These are phyloP conservation scores for Chrysolina oricalcia DNA, from an alignment of 2,888 invertebrate species.

Conservation along the genomic window DNA sequence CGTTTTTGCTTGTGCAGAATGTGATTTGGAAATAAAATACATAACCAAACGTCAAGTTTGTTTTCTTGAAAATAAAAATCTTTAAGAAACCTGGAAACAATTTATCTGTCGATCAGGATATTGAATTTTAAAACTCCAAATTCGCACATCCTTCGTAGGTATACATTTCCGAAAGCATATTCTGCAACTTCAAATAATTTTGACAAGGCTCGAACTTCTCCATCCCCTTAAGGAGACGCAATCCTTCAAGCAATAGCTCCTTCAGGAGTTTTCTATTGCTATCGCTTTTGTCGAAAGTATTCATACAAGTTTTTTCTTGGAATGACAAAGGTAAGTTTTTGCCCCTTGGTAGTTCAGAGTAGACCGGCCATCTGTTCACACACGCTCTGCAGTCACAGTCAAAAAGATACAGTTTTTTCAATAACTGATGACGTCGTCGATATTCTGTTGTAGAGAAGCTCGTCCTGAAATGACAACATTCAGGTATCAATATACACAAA, in stretches of 20 bases:
- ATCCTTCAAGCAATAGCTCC: constrained; percentile 26
- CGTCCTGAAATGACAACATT: constrained; percentile 14
- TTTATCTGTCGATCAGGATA: too few relatives aligned
- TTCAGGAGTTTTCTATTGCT: constrained; percentile 24
- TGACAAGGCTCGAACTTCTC: constrained; percentile 35
- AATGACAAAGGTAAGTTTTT: constrained; percentile 26
- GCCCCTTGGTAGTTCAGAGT: constrained; percentile 1
- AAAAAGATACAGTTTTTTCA: constrained; percentile 33
- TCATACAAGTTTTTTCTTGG: constrained; percentile 2
- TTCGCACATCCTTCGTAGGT: constrained; percentile 19
- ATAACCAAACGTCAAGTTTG: too few relatives aligned
- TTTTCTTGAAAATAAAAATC: too few relatives aligned
- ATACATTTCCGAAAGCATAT: constrained; percentile 32
- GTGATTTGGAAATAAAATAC: too few relatives aligned
- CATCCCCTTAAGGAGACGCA: not conserved
- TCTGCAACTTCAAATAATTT: constrained; percentile 30
- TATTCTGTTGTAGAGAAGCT: constrained; percentile 25
- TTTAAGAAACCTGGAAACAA: too few relatives aligned
- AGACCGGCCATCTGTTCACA: constrained; percentile 39
- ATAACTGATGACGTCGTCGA: constrained; percentile 23
- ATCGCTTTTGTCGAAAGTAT: constrained; percentile 14
- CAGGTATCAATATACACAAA: not conserved
- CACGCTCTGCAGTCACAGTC: constrained; percentile 44
- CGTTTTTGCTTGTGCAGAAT: too few relatives aligned
- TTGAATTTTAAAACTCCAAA: constrained; percentile 32